These are phyloP conservation scores for Piscicola geometra DNA, from an alignment of 2,888 invertebrate species.

Conservation along the genomic window DNA sequence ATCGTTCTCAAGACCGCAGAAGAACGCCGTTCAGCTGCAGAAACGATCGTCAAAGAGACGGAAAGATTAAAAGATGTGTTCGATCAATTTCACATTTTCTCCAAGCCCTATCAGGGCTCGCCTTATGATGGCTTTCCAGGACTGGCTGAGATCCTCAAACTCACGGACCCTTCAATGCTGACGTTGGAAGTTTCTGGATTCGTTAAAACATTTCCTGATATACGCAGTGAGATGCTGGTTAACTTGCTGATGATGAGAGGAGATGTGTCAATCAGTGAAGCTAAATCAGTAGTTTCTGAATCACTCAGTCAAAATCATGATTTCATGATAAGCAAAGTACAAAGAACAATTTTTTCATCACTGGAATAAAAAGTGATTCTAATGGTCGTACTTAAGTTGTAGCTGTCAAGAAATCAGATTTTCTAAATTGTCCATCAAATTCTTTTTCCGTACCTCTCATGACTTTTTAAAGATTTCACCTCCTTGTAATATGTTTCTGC, in stretches of 20 bases:
- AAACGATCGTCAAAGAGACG: conserved; percentile 79
- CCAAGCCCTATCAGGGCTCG: conserved; percentile 53
- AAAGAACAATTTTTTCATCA: conserved; percentile 40
- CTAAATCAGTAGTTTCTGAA: conserved; percentile 62
- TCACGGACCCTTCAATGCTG: conserved; percentile 85
- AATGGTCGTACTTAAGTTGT: too few species aligned
- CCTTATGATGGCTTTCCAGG: conserved; percentile 65
- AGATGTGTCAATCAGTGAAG: conserved; percentile 77
- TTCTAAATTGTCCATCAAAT: too few species aligned
- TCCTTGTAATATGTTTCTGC: too few species aligned
- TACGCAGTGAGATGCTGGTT: conserved; percentile 80
- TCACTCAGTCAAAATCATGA: conserved; percentile 50
- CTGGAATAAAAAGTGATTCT: too few species aligned
- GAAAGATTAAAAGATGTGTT: conserved; percentile 77
- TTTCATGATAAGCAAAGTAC: conserved; percentile 35
- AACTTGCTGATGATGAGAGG: conserved; percentile 78
- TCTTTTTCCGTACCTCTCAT: too few species aligned
- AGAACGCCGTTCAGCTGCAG: conserved; percentile 75
- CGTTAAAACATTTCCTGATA: conserved; percentile 65
- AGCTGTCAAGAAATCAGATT: too few species aligned
- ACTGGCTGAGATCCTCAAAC: conserved; percentile 82
- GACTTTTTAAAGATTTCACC: too few species aligned
- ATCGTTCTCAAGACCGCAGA: conserved; percentile 76
- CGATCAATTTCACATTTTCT: conserved; percentile 35
- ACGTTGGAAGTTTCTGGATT: conserved; percentile 71